Percentiles rank a stretch among this genome's conserved stretches.
These are phyloP conservation scores for Lacerta bilineata DNA, from an alignment of 2,797 vertebrate genomes.

Conservation along the genomic window DNA sequence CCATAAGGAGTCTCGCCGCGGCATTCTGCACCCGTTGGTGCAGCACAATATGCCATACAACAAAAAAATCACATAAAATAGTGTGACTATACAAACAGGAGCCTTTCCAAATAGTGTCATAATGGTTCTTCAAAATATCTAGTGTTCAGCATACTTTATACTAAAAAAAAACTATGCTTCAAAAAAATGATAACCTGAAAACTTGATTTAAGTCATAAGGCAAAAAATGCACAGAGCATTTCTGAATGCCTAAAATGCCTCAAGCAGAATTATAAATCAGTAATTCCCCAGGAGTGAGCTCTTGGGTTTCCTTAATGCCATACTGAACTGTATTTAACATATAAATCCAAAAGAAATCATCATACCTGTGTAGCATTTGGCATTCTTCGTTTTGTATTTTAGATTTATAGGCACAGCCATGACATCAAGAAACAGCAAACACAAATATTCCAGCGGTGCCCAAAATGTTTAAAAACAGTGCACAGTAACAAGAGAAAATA, in stretches of 20 bases:
- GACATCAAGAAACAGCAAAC: accelerated
- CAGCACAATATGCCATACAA: not conserved
- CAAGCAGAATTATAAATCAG: not conserved
- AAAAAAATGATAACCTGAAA: constrained; percentile 12
- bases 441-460: not conserved
- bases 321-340: not conserved
- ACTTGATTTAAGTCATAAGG: not conserved
- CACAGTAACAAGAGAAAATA: not conserved
- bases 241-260: constrained; percentile 23
- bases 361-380: not conserved
- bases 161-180: not conserved
- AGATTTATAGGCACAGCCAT: not conserved
- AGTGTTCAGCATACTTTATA: not conserved
- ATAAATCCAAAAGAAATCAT: constrained; percentile 7
- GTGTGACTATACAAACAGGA: not conserved
- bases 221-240: not conserved
- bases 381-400: too few species aligned
- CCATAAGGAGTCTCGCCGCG: too few species aligned
- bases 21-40: too few species aligned
- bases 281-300: constrained; percentile 13
- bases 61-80: not conserved
- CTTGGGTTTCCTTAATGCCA: not conserved
- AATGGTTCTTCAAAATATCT: not conserved
- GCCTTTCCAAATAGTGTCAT: not conserved
- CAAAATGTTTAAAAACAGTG: not conserved